A percentile compares a stretch with the other conserved stretches of the same genome.
Conservation (phyloP, 2,113 vertebrate species). For the Plotosus lineatus region DNA sequence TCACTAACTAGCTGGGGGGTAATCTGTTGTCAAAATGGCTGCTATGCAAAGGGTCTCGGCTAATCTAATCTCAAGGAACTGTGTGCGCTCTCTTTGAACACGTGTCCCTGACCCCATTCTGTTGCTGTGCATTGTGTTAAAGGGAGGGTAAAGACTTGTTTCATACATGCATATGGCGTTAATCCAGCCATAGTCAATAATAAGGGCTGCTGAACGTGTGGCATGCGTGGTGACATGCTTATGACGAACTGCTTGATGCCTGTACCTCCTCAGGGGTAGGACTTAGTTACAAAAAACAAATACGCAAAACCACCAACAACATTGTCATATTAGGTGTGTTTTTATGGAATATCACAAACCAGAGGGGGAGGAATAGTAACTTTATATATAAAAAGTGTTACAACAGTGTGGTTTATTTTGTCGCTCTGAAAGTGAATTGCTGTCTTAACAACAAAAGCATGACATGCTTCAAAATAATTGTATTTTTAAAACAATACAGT, state of each 20-base stretch:
- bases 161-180: constrained; percentile 37
- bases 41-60: constrained; percentile 51
- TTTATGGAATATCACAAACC: constrained; percentile 32
- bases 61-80: constrained; percentile 62
- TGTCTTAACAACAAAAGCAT: constrained; percentile 43
- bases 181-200: constrained; percentile 55
- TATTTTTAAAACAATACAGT: too few relatives aligned
- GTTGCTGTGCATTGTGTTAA: constrained; percentile 53
- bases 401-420: constrained; percentile 9
- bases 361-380: constrained; percentile 18
- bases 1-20: constrained; percentile 56
- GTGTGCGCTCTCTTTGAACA: constrained; percentile 53
- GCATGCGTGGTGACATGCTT: constrained; percentile 45
- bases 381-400: constrained; percentile 34
- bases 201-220: constrained; percentile 53
- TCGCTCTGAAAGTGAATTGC: constrained; percentile 32
- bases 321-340: constrained; percentile 30
- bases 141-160: constrained; percentile 35
- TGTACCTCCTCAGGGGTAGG: constrained; percentile 45
- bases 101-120: constrained; percentile 63
- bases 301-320: constrained; percentile 9
- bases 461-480: too few relatives aligned
- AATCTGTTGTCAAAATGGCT: constrained; percentile 60
- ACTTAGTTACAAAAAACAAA: constrained; percentile 21
- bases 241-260: constrained; percentile 51